Evolutionary conservation across 2,113 vertebrate species (phyloP).

Genomic region (Tinamus guttatus): DNA sequence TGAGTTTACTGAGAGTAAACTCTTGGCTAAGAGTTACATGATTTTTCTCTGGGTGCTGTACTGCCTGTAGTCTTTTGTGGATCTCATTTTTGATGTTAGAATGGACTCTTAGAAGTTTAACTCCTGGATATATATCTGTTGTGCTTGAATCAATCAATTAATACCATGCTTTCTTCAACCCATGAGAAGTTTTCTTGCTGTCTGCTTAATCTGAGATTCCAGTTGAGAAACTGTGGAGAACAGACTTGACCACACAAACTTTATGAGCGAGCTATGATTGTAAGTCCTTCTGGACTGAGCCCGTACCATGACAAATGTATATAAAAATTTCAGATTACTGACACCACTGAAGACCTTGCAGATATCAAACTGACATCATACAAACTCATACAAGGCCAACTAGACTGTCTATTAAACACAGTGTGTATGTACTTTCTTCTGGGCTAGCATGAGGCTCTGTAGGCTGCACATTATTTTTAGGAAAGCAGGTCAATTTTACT

Average conservation of each 20-base stretch:
- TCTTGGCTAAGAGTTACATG: background rate
- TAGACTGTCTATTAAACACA: too few species aligned
- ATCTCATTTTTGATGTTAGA: background rate
- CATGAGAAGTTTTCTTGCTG: background rate
- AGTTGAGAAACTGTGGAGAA: background rate
- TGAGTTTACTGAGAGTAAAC: background rate
- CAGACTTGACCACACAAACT: background rate
- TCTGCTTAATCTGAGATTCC: background rate
- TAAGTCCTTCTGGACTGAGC: accelerated
- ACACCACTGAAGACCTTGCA: too few species aligned
- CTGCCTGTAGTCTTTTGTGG: background rate
- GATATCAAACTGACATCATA: too few species aligned
- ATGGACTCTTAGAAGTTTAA: background rate
- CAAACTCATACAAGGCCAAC: too few species aligned
- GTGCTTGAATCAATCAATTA: accelerated
- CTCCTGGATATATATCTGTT: background rate
- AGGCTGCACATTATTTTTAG: background rate
- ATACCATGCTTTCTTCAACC: background rate
- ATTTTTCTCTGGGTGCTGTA: background rate
- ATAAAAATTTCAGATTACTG: background rate
- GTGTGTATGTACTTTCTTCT: background rate
- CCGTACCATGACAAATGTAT: background rate
- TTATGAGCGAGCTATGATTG: background rate
- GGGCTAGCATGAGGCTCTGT: background rate
- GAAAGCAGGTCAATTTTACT: background rate